Conservation (phyloP, 2,797 vertebrate species). For the Potorous gilbertii region DNA sequence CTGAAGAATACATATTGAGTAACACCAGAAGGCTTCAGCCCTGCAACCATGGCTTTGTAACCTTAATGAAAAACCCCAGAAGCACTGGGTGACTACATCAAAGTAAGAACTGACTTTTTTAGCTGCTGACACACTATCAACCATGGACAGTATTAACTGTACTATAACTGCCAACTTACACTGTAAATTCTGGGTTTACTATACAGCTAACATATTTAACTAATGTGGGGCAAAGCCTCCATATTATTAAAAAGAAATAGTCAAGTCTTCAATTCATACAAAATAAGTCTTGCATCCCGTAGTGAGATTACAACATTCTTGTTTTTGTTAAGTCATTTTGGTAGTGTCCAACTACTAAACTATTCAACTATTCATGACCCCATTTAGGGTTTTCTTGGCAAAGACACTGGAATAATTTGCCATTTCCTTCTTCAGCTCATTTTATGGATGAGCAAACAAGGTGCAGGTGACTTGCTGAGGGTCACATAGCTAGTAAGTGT, state of each 20-base stretch:
- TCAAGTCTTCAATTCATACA: neutral
- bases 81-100: conserved; percentile 40
- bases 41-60: neutral
- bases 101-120: conserved; percentile 46
- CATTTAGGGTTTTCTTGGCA: neutral
- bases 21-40: conserved; percentile 51
- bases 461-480: neutral
- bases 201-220: conserved; percentile 40
- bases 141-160: neutral
- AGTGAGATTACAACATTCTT: neutral
- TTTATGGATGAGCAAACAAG: neutral
- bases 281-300: neutral
- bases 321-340: neutral
- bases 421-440: neutral
- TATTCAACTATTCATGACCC: neutral
- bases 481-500: neutral
- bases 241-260: neutral
- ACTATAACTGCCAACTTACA: conserved; percentile 40
- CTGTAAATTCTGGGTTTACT: conserved; percentile 8
- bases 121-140: conserved; percentile 53
- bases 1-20: conserved; percentile 7
- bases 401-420: neutral
- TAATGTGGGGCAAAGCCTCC: neutral
- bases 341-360: neutral
- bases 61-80: conserved; percentile 43